These are phyloP conservation scores for Palythoa caribaeorum DNA, from an alignment of 92 coral and sea anemone genomes.

Conservation along the genomic window DNA sequence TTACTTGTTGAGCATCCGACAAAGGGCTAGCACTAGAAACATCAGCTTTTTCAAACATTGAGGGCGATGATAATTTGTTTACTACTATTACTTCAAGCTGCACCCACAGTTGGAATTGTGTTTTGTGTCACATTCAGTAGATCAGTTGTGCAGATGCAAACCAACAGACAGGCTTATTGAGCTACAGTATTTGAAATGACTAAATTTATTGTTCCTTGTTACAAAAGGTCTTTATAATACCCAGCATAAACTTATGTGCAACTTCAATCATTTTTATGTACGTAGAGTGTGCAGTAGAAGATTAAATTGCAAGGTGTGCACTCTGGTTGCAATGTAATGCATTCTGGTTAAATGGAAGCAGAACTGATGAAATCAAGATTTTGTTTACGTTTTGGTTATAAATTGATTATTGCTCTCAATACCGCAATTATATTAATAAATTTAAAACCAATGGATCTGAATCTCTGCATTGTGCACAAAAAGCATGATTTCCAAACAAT, in stretches of 20 bases:
- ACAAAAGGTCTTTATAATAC: not conserved
- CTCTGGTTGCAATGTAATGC: not conserved
- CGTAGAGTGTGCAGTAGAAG: too few species aligned
- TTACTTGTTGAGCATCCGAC: not conserved
- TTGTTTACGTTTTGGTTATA: not conserved
- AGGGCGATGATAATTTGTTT: too few species aligned
- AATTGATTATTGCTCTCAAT: not conserved
- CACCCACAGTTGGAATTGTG: not conserved
- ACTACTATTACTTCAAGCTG: not conserved
- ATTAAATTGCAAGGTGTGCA: not conserved
- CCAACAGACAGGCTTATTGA: not conserved
- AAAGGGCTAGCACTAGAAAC: too few species aligned
- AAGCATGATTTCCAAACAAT: conserved; percentile 2
- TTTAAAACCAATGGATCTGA: not conserved
- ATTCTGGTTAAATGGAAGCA: not conserved
- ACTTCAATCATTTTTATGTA: not conserved
- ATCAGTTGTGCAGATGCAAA: not conserved
- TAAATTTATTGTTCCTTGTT: not conserved
- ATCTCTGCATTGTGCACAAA: not conserved
- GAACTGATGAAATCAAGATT: not conserved
- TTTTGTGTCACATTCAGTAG: not conserved
- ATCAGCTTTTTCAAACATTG: too few species aligned
- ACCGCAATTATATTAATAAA: not conserved
- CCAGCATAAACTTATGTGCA: not conserved
- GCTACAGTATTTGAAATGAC: not conserved